Conservation (phyloP, 2,888 invertebrate species). For the Cremastinae sp. region DNA sequence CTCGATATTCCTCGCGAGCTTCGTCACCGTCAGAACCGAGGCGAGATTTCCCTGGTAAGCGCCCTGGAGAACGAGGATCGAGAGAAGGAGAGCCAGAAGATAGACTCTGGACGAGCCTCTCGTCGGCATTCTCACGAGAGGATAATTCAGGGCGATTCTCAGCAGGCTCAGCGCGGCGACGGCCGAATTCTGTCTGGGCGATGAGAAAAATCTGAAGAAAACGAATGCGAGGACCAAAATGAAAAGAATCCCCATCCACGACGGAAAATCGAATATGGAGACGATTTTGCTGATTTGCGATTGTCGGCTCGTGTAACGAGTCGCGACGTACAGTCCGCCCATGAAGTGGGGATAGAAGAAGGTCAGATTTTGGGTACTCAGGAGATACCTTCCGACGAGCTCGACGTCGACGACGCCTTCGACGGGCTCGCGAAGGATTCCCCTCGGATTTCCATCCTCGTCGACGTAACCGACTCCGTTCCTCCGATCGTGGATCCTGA, state of each 20-base stretch:
- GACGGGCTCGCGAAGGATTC: not conserved
- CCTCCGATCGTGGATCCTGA: not conserved
- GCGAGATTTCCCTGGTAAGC: slow-evolving; percentile 17
- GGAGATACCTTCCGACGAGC: not conserved
- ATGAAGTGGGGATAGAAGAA: not conserved
- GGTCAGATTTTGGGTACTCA: not conserved
- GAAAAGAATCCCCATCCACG: not conserved
- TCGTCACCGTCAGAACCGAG: not conserved
- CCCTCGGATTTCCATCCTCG: not conserved
- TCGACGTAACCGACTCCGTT: not conserved
- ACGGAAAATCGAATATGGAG: slow-evolving; percentile 1
- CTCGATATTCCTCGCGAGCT: not conserved
- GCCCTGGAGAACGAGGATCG: not conserved
- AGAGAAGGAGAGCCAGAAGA: not conserved
- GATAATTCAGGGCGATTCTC: not conserved
- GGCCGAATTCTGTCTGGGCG: not conserved
- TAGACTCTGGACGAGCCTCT: not conserved
- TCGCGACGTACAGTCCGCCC: not conserved
- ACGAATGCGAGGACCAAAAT: not conserved
- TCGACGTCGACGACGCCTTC: not conserved
- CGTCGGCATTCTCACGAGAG: not conserved
- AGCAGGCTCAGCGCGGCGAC: not conserved
- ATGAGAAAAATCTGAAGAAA: not conserved
- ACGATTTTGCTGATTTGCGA: slow-evolving; percentile 15
- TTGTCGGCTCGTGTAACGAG: not conserved